Evolutionary conservation across 2,113 vertebrate species (phyloP).

Genomic region (Macquaria australasica): DNA sequence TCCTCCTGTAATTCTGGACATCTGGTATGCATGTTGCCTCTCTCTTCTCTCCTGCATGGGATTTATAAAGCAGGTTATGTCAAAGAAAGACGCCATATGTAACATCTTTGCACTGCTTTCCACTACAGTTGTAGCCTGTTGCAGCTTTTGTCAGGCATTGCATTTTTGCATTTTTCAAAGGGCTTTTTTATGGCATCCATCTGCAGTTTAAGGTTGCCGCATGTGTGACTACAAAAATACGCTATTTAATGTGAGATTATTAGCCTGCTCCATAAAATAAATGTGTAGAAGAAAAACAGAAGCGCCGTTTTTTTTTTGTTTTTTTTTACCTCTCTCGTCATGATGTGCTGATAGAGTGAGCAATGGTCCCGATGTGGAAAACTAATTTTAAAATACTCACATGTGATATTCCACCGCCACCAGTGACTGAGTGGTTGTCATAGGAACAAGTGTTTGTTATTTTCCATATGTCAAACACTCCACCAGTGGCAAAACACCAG

Average conservation of each 20-base stretch:
- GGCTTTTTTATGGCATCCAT: not conserved
- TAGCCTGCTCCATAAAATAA: not conserved
- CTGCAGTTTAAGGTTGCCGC: not conserved
- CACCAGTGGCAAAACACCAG: conserved; percentile 19
- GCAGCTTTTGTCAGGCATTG: conserved; percentile 32
- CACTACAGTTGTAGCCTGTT: conserved; percentile 31
- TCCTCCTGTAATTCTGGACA: conserved; percentile 82
- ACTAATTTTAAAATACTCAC: conserved; percentile 44
- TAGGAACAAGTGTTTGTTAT: conserved; percentile 25
- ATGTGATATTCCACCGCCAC: conserved; percentile 47
- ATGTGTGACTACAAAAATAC: not conserved
- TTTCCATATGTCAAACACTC: conserved; percentile 36
- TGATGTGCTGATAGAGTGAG: conserved; percentile 41
- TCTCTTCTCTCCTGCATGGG: conserved; percentile 42
- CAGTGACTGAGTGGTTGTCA: conserved; percentile 7
- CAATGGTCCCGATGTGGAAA: conserved; percentile 49
- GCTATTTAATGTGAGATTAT: not conserved
- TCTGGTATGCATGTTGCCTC: conserved; percentile 78
- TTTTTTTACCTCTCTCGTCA: conserved; percentile 26
- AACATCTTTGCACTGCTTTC: conserved; percentile 45
- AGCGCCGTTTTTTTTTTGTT: not conserved
- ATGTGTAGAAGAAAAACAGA: not conserved
- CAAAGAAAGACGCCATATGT: conserved; percentile 51
- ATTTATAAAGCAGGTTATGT: conserved; percentile 65
- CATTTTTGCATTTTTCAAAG: conserved; percentile 16